phyloP scores from a whole-genome alignment of 2,888 invertebrate species.

The Drosophila emarginata region DNA sequence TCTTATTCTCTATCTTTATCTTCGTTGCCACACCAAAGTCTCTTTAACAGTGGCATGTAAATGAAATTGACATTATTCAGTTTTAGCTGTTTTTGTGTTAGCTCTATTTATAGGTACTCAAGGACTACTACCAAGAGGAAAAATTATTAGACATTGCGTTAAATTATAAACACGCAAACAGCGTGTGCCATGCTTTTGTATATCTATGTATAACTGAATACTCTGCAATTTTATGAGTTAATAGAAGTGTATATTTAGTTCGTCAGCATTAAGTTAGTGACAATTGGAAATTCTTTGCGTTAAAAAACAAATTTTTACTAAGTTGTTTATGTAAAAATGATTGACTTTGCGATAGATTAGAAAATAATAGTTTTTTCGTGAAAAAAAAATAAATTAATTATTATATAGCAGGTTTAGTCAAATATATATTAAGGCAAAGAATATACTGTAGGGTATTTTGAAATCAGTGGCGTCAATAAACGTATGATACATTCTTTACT shows the following conservation, averaged over 20 bases:
- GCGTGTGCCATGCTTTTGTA: conserved; percentile 39
- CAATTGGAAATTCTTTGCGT: no score
- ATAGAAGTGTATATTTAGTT: neutral
- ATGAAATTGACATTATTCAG: conserved; percentile 58
- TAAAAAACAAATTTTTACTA: no score
- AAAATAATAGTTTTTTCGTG: no score
- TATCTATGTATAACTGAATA: conserved; percentile 10
- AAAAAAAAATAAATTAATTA: no score
- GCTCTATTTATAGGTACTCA: conserved; percentile 57
- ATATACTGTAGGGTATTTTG: neutral
- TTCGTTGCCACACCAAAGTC: neutral
- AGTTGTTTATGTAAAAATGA: no score
- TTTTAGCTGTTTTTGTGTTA: conserved; percentile 23
- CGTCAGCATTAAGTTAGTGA: no score
- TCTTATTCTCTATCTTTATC: no score
- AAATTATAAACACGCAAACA: conserved; percentile 59
- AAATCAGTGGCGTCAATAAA: neutral
- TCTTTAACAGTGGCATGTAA: conserved; percentile 44
- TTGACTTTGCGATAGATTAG: no score
- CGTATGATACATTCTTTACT: no score
- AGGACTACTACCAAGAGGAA: conserved; percentile 49
- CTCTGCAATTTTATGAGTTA: neutral
- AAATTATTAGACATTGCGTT: conserved; percentile 54
- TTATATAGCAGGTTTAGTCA: no score
- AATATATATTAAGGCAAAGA: no score